Conservation (phyloP, 2,888 invertebrate genomes). For the Synanthedon vespiformis region DNA sequence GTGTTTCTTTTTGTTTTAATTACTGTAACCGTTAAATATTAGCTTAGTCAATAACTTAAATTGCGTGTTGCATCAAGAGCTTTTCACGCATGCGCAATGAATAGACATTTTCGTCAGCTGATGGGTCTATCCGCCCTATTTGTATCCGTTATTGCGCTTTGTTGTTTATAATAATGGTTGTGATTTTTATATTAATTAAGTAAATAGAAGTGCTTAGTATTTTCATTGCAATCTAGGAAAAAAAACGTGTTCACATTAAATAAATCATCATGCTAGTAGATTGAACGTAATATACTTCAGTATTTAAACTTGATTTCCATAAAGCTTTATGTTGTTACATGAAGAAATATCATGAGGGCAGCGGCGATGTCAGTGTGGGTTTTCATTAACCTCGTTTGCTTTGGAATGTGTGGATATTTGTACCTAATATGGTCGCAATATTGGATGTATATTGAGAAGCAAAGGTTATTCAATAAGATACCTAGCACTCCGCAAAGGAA, state of each 20-base stretch:
- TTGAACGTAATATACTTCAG: neutral
- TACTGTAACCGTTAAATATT: neutral
- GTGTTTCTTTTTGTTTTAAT: too few relatives aligned
- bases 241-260: neutral
- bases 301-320: neutral
- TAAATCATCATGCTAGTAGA: neutral
- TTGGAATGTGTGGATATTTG: conserved; percentile 79
- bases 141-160: neutral
- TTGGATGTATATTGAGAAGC: conserved; percentile 74
- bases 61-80: neutral
- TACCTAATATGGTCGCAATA: conserved; percentile 80
- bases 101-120: conserved; percentile 1
- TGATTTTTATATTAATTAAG: neutral
- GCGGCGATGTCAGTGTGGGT: conserved; percentile 78
- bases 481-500: conserved; percentile 26
- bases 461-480: conserved; percentile 51
- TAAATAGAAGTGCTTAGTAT: neutral
- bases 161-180: neutral
- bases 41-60: neutral
- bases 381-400: conserved; percentile 77
- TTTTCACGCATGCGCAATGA: conserved; percentile 3
- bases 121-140: neutral
- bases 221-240: neutral
- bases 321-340: neutral
- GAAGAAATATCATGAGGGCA: conserved; percentile 61